phyloP scores from a whole-genome alignment of 2,113 vertebrate species.

The Tringa solitaria region DNA sequence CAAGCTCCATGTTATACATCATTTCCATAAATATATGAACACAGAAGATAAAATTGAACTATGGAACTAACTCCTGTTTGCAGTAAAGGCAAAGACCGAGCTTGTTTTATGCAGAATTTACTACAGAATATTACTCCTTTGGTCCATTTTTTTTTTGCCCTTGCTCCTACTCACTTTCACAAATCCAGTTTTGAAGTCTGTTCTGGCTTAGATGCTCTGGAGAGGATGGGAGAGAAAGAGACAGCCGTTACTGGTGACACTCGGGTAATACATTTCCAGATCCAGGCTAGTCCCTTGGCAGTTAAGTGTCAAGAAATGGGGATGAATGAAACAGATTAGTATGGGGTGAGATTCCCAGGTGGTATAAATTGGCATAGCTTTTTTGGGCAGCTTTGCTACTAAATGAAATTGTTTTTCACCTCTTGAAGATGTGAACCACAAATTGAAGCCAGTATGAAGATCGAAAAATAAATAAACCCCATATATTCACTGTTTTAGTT shows the following conservation, averaged over 20 bases:
- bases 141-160: neutral
- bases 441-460: conserved; percentile 10
- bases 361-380: neutral
- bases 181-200: neutral
- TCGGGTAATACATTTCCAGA: neutral
- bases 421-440: neutral
- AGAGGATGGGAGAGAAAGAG: neutral
- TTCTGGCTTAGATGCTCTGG: neutral
- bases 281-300: neutral
- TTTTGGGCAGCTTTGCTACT: conserved; percentile 1
- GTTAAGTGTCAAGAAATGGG: conserved; percentile 25
- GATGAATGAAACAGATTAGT: conserved; percentile 47
- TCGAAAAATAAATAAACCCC: conserved; percentile 2
- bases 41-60: neutral
- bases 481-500: neutral
- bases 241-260: neutral
- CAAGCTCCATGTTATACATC: neutral
- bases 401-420: conserved; percentile 22
- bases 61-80: neutral
- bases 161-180: neutral
- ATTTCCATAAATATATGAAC: neutral
- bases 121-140: neutral
- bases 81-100: neutral
- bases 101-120: neutral
- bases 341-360: conserved; percentile 29